Conservation (phyloP, 2,797 vertebrate species). For the Distichodus sexfasciatus region DNA sequence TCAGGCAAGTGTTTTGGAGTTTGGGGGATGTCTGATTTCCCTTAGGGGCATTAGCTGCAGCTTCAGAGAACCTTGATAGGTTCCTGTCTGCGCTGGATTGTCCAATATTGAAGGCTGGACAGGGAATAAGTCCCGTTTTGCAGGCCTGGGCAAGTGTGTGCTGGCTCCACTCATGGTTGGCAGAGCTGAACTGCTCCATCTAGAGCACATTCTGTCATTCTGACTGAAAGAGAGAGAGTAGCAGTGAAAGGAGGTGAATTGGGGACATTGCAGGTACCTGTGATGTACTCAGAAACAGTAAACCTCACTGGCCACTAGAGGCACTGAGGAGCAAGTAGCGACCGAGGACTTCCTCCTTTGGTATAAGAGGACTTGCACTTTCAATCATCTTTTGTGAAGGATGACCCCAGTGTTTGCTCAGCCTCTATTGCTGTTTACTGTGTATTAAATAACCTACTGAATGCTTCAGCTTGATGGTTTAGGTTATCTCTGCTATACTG, state of each 20-base stretch:
- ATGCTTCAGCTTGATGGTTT: too few species aligned
- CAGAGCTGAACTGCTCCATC: conserved; percentile 53
- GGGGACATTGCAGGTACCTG: background rate
- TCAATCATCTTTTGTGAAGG: too few species aligned
- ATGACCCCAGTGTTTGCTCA: too few species aligned
- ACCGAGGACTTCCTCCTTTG: too few species aligned
- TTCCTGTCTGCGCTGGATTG: conserved; percentile 72
- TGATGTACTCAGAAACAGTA: too few species aligned
- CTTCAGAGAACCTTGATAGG: conserved; percentile 53
- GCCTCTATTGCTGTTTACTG: too few species aligned
- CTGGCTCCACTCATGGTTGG: conserved; percentile 57
- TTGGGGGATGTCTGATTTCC: conserved; percentile 40
- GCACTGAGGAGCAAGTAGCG: too few species aligned
- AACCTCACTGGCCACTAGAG: too few species aligned
- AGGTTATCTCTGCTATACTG: too few species aligned
- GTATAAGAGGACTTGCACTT: too few species aligned
- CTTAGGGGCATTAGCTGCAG: conserved; percentile 51
- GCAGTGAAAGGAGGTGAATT: conserved; percentile 5
- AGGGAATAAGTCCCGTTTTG: conserved; percentile 32
- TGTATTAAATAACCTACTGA: too few species aligned
- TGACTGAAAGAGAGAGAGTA: background rate
- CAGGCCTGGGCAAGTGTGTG: conserved; percentile 37
- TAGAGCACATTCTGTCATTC: background rate
- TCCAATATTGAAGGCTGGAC: conserved; percentile 66
- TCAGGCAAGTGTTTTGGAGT: conserved; percentile 21